Percentiles rank a stretch among this genome's conserved stretches.
Evolutionary conservation across 2,113 vertebrate genomes (phyloP).

Genomic region (Oncorhynchus tshawytscha): DNA sequence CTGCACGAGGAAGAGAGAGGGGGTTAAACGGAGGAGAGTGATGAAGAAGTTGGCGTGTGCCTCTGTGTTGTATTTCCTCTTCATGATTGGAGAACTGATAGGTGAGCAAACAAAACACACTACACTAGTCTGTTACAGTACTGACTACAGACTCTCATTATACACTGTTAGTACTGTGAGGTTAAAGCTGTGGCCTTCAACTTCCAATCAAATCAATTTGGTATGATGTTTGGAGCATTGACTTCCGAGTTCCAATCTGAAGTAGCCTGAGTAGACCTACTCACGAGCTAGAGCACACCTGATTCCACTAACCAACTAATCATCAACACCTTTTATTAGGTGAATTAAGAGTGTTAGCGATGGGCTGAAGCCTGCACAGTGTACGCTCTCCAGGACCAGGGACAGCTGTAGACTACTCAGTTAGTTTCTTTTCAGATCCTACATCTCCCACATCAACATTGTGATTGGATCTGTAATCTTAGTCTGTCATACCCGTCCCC

Average conservation of each 20-base stretch:
- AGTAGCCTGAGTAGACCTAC: too few relatives aligned
- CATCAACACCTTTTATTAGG: background rate
- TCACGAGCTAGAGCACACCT: background rate
- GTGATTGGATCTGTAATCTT: background rate
- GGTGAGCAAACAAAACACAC: slow-evolving; percentile 75
- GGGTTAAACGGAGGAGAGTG: slow-evolving; percentile 71
- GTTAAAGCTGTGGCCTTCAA: too few relatives aligned
- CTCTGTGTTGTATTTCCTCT: slow-evolving; percentile 87
- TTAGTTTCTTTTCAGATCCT: background rate
- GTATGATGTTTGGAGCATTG: background rate
- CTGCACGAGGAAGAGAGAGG: slow-evolving; percentile 78
- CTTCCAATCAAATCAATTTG: too few relatives aligned
- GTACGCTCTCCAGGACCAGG: background rate
- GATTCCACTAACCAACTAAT: background rate
- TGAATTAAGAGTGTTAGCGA: background rate
- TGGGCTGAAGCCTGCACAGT: background rate
- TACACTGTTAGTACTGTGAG: too few relatives aligned
- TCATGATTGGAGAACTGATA: slow-evolving; percentile 90
- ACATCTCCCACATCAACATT: background rate
- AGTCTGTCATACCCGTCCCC: background rate
- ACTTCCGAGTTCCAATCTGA: too few relatives aligned
- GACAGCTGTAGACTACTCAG: background rate
- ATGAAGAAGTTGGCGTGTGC: slow-evolving; percentile 83
- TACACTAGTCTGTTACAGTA: background rate
- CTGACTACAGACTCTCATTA: background rate